These are phyloP conservation scores for Echinops telfairi DNA, from an alignment of 2,113 vertebrate species.

Conservation along the genomic window DNA sequence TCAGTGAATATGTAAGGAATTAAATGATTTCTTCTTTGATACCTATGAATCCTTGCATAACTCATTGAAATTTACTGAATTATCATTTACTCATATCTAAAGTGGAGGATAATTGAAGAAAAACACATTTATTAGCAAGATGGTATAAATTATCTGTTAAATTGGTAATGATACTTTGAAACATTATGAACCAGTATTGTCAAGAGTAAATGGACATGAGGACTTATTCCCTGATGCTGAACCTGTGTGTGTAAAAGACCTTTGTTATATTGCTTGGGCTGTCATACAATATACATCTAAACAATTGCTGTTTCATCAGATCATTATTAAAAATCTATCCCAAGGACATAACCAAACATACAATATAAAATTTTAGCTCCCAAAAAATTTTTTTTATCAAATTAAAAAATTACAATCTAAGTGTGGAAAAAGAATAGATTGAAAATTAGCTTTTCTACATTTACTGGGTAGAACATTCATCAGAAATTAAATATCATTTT, in stretches of 20 bases:
- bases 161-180: too few relatives aligned
- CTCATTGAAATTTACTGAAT: neutral
- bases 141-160: neutral
- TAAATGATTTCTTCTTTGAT: rapidly evolving
- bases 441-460: neutral
- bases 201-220: neutral
- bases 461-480: rapidly evolving
- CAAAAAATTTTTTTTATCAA: too few relatives aligned
- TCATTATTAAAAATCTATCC: too few relatives aligned
- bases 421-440: neutral
- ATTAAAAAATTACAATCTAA: neutral
- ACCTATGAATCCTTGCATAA: rapidly evolving
- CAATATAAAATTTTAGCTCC: neutral
- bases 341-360: rapidly evolving
- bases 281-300: rapidly evolving
- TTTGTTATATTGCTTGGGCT: too few relatives aligned
- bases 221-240: rapidly evolving
- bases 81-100: neutral
- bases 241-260: rapidly evolving
- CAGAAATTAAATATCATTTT: neutral
- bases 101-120: rapidly evolving
- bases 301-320: neutral
- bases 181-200: too few relatives aligned
- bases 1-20: neutral
- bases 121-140: neutral